A percentile compares a stretch with the other conserved stretches of the same genome.
phyloP scores from a whole-genome alignment of 2,888 invertebrate species.

The Sesia apiformis region DNA sequence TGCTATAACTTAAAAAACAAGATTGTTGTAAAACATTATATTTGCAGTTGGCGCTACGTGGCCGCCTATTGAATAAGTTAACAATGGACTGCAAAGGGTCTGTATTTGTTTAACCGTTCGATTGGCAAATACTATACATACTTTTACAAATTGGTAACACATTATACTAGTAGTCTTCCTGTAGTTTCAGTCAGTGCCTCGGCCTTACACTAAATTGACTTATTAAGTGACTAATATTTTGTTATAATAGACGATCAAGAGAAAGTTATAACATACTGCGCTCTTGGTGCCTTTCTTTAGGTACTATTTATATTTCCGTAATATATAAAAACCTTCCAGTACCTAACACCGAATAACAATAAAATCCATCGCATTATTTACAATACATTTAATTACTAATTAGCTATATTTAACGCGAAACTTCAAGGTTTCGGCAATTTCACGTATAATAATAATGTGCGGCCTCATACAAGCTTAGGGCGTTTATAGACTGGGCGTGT shows the following conservation, averaged over 20 bases:
- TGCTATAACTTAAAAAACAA: too few species aligned
- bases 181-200: conserved; percentile 32
- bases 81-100: too few species aligned
- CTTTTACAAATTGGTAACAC: too few species aligned
- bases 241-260: conserved; percentile 38
- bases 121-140: too few species aligned
- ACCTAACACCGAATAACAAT: conserved; percentile 33
- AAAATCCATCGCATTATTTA: conserved; percentile 44
- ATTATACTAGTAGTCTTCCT: neutral
- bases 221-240: conserved; percentile 42
- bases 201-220: conserved; percentile 26
- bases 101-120: too few species aligned
- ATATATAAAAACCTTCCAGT: conserved; percentile 21
- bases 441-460: too few species aligned
- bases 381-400: conserved; percentile 34
- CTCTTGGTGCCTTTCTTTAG: conserved; percentile 34
- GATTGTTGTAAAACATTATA: too few species aligned
- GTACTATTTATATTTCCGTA: conserved; percentile 20
- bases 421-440: neutral
- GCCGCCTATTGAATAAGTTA: too few species aligned
- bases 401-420: conserved; percentile 21
- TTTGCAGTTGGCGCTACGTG: too few species aligned
- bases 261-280: conserved; percentile 45
- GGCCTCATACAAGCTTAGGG: too few species aligned
- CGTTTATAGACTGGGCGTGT: too few species aligned